Base-by-base conservation (phyloP, 1,140 invertebrate species). In the Philaenus spumarius region DNA sequence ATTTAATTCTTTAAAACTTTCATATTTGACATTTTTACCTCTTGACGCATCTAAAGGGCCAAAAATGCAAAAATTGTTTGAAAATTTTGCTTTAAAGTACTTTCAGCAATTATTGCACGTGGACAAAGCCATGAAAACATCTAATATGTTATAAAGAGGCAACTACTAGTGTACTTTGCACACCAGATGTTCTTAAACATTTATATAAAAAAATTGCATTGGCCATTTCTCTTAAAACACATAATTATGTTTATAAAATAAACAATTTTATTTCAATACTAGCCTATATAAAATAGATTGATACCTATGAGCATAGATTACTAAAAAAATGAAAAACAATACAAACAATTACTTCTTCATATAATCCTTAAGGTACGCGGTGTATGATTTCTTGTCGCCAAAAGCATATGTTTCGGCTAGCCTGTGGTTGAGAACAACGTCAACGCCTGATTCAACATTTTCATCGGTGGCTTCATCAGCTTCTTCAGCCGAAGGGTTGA, bases 401-500 rank as follows among this genome's bases (percentile, higher is more conserved):
- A 93, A 93, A 50, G 87, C 89, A 72, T 78, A 93, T 26, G 87
- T 90, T 78, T 97, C 94, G 58, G 77, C 72, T 37, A 97, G 81
- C 71, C 91, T 82, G 69, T 97, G 92, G 73, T 97, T 96, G 30
- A 98, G 73, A 22, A 97, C 91, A 62, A 97, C 81, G 75, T 98
- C 95, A 46, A 97, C 88, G 42, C 95, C 95, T 61, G 80, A 80
- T 72, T 92, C 86, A 1, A 82, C 78, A 20, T 68, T 66, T 52
- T 80, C 76, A 15, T 95, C 92, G 3, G 84, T 87, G 47, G 86
- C 91, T 73, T 97, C 94, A 63, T 89, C 87, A 39, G 79, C 84
- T 67, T 93, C 93, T 72, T 96, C 93, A 43, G 91, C 90, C 34
- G 93, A 97, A 54, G 95, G 92, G 73, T 97, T 97, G 65, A 87